A percentile compares a stretch with the other conserved stretches of the same genome.
phyloP scores from a whole-genome alignment of 2,797 vertebrate genomes.

The Uromys caudimaculatus region DNA sequence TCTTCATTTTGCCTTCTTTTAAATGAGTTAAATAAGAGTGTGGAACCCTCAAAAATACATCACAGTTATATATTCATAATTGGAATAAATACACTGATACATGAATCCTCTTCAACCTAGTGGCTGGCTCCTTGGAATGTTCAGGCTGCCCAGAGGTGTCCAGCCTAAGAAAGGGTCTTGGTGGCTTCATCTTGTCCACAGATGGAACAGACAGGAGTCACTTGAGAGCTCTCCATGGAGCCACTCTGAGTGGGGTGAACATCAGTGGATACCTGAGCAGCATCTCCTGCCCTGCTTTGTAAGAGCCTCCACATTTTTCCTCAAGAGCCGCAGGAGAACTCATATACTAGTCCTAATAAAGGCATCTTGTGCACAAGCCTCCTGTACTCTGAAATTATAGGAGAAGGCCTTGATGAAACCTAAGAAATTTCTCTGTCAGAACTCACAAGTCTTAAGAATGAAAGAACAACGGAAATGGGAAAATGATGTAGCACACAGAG shows the following conservation, averaged over 20 bases:
- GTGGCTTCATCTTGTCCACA: too few species aligned
- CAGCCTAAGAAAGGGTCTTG: not conserved
- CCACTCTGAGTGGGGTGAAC: not conserved
- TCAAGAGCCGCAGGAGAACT: too few species aligned
- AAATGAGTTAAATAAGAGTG: not conserved
- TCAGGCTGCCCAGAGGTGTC: not conserved
- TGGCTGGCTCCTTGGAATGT: not conserved
- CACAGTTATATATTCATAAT: not conserved
- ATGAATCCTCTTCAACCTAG: not conserved
- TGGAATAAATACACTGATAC: not conserved
- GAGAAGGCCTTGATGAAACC: not conserved
- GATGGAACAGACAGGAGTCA: not conserved
- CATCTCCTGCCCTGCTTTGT: not conserved
- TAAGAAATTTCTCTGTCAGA: not conserved
- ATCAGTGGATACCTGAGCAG: not conserved
- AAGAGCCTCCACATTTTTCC: too few species aligned
- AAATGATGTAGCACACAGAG: not conserved
- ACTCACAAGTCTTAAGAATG: not conserved
- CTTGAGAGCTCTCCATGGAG: not conserved
- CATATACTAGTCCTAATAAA: not conserved
- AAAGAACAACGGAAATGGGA: not conserved
- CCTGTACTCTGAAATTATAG: not conserved
- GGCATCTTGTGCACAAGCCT: not conserved
- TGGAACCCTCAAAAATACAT: not conserved
- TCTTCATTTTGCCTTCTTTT: not conserved